Evolutionary conservation across 2,113 vertebrate species (phyloP).

Genomic region (Ochotona curzoniae): DNA sequence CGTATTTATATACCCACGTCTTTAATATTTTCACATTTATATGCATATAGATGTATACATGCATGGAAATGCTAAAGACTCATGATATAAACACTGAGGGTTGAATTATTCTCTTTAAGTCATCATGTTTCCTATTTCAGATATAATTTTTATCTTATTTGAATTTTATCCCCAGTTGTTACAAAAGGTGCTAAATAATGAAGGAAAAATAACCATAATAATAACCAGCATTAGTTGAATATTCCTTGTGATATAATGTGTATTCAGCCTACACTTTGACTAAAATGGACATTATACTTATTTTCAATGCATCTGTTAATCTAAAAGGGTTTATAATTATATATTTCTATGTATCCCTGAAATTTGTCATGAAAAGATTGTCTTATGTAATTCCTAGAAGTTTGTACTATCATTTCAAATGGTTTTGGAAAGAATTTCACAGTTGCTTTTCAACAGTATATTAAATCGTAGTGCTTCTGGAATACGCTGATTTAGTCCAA

Average conservation of each 20-base stretch:
- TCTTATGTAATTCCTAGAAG: not conserved
- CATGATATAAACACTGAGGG: not conserved
- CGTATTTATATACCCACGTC: too few relatives aligned
- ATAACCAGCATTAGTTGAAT: not conserved
- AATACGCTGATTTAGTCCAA: not conserved
- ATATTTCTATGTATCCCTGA: not conserved
- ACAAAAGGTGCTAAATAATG: not conserved
- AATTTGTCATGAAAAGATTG: not conserved
- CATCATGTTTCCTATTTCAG: not conserved
- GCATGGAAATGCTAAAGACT: not conserved
- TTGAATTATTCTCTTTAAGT: not conserved
- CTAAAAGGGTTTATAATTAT: not conserved
- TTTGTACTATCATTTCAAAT: not conserved
- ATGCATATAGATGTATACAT: not conserved
- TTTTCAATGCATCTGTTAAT: not conserved
- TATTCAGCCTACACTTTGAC: not conserved
- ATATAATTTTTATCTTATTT: not conserved
- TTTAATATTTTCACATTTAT: too few relatives aligned
- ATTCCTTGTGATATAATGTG: not conserved
- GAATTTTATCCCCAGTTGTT: not conserved
- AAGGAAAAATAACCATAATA: not conserved
- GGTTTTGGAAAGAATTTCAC: not conserved
- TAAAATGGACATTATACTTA: not conserved
- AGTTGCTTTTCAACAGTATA: not conserved
- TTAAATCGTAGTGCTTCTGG: not conserved